phyloP scores from a whole-genome alignment of 2,888 invertebrate genomes.

The Sericinus montela region DNA sequence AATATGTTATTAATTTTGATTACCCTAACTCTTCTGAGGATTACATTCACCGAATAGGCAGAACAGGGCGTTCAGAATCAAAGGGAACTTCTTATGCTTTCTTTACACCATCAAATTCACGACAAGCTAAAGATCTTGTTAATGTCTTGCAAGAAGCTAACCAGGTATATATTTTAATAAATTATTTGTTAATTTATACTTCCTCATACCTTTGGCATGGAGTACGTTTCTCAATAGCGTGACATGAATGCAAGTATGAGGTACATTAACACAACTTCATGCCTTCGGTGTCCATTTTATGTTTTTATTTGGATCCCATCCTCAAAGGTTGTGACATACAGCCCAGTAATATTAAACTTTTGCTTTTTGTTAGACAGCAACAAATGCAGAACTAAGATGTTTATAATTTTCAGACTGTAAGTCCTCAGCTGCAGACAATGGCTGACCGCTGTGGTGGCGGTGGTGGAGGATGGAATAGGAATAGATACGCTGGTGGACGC shows the following conservation, averaged over 20 bases:
- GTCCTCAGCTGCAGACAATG: constrained; percentile 91
- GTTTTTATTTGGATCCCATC: constrained; percentile 85
- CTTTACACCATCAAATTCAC: constrained; percentile 92
- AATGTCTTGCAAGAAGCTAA: constrained; percentile 94
- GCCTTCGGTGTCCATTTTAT: constrained; percentile 89
- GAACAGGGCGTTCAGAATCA: constrained; percentile 92
- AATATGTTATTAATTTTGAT: constrained; percentile 97
- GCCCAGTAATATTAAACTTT: not conserved
- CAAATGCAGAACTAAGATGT: not conserved
- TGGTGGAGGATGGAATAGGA: constrained; percentile 79
- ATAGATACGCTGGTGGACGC: constrained; percentile 64
- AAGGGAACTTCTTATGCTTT: constrained; percentile 97
- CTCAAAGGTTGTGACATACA: constrained; percentile 82
- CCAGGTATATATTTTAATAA: constrained; percentile 74
- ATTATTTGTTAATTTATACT: too few species aligned
- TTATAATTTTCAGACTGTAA: constrained; percentile 81
- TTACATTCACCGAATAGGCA: constrained; percentile 96
- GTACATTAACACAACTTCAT: constrained; percentile 83
- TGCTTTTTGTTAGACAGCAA: not conserved
- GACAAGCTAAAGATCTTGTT: constrained; percentile 93
- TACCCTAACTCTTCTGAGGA: constrained; percentile 97
- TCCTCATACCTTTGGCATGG: constrained; percentile 89
- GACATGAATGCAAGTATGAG: constrained; percentile 88
- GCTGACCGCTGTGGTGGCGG: constrained; percentile 83
- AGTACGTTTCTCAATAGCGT: constrained; percentile 81